Conservation (phyloP, 2,113 vertebrate genomes). For the Sander lucioperca region DNA sequence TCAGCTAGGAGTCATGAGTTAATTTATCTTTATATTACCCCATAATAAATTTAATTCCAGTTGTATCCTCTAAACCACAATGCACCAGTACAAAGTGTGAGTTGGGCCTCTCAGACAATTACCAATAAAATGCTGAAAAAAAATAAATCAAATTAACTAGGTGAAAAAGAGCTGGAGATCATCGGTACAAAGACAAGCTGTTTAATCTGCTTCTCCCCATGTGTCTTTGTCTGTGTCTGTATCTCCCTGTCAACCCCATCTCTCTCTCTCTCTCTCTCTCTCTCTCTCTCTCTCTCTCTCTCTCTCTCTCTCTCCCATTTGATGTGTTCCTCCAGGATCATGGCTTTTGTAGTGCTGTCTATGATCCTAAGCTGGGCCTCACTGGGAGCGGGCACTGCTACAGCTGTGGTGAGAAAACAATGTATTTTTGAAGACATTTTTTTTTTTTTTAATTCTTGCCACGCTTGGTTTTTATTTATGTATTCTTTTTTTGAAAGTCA, state of each 20-base stretch:
- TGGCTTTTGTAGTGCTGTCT: slow-evolving; percentile 87
- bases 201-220: slow-evolving; percentile 50
- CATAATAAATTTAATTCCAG: slow-evolving; percentile 28
- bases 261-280: neutral
- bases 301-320: slow-evolving; percentile 6
- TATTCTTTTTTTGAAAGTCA: neutral
- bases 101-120: slow-evolving; percentile 27
- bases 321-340: slow-evolving; percentile 83
- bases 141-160: slow-evolving; percentile 51
- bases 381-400: slow-evolving; percentile 84
- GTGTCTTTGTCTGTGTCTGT: slow-evolving; percentile 32
- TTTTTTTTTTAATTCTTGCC: neutral
- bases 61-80: slow-evolving; percentile 5
- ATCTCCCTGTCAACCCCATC: neutral
- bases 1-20: slow-evolving; percentile 17
- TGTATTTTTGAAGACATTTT: neutral
- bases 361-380: slow-evolving; percentile 93
- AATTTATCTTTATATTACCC: slow-evolving; percentile 29
- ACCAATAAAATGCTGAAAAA: slow-evolving; percentile 22
- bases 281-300: too few species aligned
- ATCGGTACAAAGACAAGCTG: slow-evolving; percentile 34
- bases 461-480: neutral
- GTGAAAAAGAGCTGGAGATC: slow-evolving; percentile 40
- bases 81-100: slow-evolving; percentile 15
- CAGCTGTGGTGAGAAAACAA: slow-evolving; percentile 89